These are phyloP conservation scores for Gopherus flavomarginatus DNA, from an alignment of 2,113 vertebrate species.

Conservation along the genomic window DNA sequence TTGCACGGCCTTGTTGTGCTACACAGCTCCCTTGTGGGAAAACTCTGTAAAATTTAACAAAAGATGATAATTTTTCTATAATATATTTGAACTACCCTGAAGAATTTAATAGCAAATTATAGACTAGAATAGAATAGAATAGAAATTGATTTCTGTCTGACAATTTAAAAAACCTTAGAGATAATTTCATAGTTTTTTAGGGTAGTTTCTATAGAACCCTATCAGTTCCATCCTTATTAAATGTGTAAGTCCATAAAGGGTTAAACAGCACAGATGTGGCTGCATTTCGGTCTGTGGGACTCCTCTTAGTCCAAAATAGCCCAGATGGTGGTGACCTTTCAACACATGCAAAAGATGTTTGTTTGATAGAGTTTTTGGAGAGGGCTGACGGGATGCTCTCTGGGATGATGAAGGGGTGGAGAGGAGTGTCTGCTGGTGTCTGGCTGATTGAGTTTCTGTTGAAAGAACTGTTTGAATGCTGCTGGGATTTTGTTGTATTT, in stretches of 20 bases:
- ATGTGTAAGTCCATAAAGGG: not conserved
- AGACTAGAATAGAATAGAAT: too few species aligned
- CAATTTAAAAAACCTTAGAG: not conserved
- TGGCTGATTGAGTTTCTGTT: not conserved
- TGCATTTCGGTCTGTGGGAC: not conserved
- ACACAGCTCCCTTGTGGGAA: not conserved
- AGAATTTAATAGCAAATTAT: not conserved
- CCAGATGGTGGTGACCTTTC: not conserved
- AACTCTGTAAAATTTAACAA: not conserved
- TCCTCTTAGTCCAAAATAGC: not conserved
- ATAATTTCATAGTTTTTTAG: not conserved
- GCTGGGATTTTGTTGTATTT: not conserved
- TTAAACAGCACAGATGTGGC: not conserved
- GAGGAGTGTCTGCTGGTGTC: fast-evolving
- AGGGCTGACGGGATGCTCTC: not conserved
- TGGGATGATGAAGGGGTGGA: not conserved
- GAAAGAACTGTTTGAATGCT: not conserved
- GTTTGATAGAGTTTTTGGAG: not conserved
- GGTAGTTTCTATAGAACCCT: not conserved
- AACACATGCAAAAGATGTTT: not conserved
- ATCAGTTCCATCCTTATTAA: not conserved
- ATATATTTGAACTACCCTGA: not conserved
- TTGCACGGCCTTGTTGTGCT: not conserved
- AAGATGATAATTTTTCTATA: not conserved
- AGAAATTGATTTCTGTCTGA: not conserved